These are phyloP conservation scores for Platycheirus albimanus DNA, from an alignment of 2,888 invertebrate genomes.

Conservation along the genomic window DNA sequence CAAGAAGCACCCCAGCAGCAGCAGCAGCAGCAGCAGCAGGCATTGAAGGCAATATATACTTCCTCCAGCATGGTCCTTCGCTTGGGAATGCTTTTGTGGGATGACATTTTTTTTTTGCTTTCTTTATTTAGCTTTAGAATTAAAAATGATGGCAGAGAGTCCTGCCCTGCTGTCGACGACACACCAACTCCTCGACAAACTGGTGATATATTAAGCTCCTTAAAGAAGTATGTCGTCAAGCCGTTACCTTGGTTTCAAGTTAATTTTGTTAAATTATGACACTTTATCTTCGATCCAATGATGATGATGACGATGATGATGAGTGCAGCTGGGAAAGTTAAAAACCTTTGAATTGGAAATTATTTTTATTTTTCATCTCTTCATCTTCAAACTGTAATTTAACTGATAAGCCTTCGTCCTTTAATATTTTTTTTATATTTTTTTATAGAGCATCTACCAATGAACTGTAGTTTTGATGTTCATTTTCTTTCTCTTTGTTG, in stretches of 20 bases:
- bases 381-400: constrained; percentile 23
- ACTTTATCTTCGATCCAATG: constrained; percentile 48
- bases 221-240: constrained; percentile 45
- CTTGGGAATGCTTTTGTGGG: constrained; percentile 35
- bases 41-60: not conserved
- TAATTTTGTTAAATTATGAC: constrained; percentile 65
- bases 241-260: constrained; percentile 38
- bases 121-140: constrained; percentile 50
- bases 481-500: constrained; percentile 8
- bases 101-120: constrained; percentile 40
- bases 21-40: constrained; percentile 20
- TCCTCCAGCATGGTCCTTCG: not conserved
- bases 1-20: too few species aligned
- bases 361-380: constrained; percentile 4
- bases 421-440: not conserved
- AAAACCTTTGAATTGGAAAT: not conserved
- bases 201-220: constrained; percentile 57
- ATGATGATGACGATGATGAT: constrained; percentile 3
- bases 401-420: constrained; percentile 4
- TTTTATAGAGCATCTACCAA: not conserved
- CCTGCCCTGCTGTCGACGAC: constrained; percentile 8
- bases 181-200: constrained; percentile 7
- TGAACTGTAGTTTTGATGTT: constrained; percentile 25
- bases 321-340: not conserved
- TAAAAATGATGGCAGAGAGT: constrained; percentile 35